Conservation (phyloP, 2,113 vertebrate genomes). For the Silurus glanis region DNA sequence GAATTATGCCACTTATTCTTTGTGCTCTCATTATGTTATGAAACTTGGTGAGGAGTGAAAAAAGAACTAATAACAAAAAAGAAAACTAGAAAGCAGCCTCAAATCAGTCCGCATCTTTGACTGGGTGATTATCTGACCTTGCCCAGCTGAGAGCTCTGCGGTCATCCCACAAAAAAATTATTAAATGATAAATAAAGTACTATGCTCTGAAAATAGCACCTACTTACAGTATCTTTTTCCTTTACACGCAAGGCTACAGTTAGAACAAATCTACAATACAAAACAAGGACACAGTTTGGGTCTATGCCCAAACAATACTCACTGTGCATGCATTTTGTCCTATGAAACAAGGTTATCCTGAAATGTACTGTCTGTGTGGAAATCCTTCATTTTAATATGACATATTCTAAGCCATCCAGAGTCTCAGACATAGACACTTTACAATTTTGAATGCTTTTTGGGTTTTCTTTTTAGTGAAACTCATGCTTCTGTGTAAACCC, state of each 20-base stretch:
- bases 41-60: not conserved
- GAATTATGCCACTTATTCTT: not conserved
- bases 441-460: not conserved
- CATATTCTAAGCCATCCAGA: slow-evolving; percentile 47
- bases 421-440: not conserved
- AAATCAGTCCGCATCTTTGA: not conserved
- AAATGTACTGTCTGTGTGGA: not conserved
- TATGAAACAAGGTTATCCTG: not conserved
- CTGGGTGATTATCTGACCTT: slow-evolving; percentile 18
- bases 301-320: not conserved
- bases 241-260: not conserved
- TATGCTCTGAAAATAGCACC: not conserved
- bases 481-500: not conserved
- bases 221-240: not conserved
- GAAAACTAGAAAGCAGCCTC: slow-evolving; percentile 1
- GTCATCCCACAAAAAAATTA: not conserved
- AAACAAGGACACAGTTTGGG: not conserved
- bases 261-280: not conserved
- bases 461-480: not conserved
- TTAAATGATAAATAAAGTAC: not conserved
- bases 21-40: not conserved
- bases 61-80: not conserved
- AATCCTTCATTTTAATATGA: not conserved
- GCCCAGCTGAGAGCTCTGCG: not conserved
- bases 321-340: not conserved